phyloP scores from a whole-genome alignment of 2,888 invertebrate genomes.

The Conistra vaccinii region DNA sequence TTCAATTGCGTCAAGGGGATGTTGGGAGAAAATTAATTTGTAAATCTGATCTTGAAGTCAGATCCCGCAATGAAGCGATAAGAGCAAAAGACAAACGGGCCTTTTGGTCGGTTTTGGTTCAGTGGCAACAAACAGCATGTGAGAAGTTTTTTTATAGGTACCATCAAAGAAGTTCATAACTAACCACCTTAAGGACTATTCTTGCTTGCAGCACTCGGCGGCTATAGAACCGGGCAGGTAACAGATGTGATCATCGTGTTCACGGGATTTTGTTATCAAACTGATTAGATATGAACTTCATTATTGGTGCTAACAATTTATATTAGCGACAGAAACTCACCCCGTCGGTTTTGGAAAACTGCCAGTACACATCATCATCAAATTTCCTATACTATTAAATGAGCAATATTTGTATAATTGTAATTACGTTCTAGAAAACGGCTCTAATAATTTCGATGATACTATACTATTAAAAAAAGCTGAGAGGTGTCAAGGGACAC shows the following conservation, averaged over 20 bases:
- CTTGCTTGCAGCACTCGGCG: too few species aligned
- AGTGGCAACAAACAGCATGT: conserved; percentile 42
- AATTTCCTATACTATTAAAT: not conserved
- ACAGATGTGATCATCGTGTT: too few species aligned
- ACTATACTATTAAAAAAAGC: too few species aligned
- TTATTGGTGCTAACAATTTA: conserved; percentile 13
- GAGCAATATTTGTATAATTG: too few species aligned
- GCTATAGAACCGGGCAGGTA: too few species aligned
- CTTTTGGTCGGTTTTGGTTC: conserved; percentile 73
- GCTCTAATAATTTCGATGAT: too few species aligned
- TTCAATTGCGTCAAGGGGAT: conserved; percentile 43
- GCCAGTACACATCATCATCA: not conserved
- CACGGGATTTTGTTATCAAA: too few species aligned
- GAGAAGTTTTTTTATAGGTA: conserved; percentile 25
- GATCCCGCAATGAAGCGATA: conserved; percentile 78
- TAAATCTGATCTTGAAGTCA: conserved; percentile 73
- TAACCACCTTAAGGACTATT: too few species aligned
- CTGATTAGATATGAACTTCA: too few species aligned
- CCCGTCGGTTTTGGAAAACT: not conserved
- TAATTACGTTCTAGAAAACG: too few species aligned
- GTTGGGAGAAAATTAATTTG: conserved; percentile 53
- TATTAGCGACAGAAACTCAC: not conserved
- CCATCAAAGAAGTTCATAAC: too few species aligned
- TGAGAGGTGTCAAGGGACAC: too few species aligned
- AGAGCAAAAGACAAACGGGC: conserved; percentile 81